A percentile compares a stretch with the other conserved stretches of the same genome.
Evolutionary conservation across 2,797 vertebrate species (phyloP).

Genomic region (Brotula barbata): DNA sequence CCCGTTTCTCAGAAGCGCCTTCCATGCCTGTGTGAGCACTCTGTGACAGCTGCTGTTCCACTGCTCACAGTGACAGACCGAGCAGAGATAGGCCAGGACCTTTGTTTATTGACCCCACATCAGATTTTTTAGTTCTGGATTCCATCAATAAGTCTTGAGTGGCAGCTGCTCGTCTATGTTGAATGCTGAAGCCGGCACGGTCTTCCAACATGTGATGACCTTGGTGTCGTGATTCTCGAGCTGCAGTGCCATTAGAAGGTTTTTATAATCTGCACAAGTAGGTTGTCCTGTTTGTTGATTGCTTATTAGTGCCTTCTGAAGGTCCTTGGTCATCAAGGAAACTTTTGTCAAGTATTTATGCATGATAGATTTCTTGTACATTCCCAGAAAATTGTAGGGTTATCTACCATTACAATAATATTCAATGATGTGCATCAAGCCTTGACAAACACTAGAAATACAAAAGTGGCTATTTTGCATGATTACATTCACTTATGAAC

Average conservation of each 20-base stretch:
- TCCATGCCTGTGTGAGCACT: slow-evolving; percentile 37
- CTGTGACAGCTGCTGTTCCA: slow-evolving; percentile 57
- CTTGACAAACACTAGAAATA: slow-evolving; percentile 57
- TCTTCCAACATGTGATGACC: slow-evolving; percentile 57
- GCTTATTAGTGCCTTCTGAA: slow-evolving; percentile 44
- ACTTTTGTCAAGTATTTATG: slow-evolving; percentile 40
- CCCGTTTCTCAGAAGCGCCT: slow-evolving; percentile 39
- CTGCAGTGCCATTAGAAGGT: slow-evolving; percentile 35
- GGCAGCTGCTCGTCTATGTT: slow-evolving; percentile 49
- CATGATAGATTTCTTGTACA: slow-evolving; percentile 37
- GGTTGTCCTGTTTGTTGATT: slow-evolving; percentile 22
- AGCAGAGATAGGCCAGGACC: slow-evolving; percentile 49
- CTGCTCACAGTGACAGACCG: slow-evolving; percentile 49
- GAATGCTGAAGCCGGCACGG: slow-evolving; percentile 53
- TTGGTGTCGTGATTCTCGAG: slow-evolving; percentile 42
- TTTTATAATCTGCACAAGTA: slow-evolving; percentile 41
- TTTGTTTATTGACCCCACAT: slow-evolving; percentile 59
- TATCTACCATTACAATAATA: slow-evolving; percentile 30
- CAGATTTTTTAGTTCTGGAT: slow-evolving; percentile 45
- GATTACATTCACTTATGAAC: slow-evolving; percentile 60
- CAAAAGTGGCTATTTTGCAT: slow-evolving; percentile 63
- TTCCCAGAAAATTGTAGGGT: slow-evolving; percentile 31
- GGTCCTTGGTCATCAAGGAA: slow-evolving; percentile 29
- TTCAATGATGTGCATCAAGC: slow-evolving; percentile 62
- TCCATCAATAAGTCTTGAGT: slow-evolving; percentile 66